These are phyloP conservation scores for Abramis brama DNA, from an alignment of 2,113 vertebrate genomes.

Conservation along the genomic window DNA sequence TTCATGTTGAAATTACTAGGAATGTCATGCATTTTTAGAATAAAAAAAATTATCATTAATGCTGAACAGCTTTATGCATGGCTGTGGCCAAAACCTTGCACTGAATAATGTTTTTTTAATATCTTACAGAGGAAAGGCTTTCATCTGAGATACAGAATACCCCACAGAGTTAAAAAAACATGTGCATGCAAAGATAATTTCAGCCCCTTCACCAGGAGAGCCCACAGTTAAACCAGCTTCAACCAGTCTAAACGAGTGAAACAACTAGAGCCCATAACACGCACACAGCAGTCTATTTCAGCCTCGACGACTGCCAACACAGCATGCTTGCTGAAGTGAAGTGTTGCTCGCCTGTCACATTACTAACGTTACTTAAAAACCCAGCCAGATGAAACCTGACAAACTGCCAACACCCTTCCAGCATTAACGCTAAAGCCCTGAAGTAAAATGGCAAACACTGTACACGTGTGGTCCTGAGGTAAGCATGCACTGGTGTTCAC, in stretches of 20 bases:
- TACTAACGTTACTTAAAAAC: neutral
- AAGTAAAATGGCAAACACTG: neutral
- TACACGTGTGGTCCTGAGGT: constrained; percentile 13
- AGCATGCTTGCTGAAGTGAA: neutral
- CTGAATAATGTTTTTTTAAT: neutral
- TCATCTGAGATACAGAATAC: neutral
- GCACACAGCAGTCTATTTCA: constrained; percentile 24
- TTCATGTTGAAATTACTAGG: neutral
- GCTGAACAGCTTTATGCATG: neutral
- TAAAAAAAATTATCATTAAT: neutral
- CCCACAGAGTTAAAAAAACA: constrained; percentile 10
- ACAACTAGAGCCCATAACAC: constrained; percentile 59
- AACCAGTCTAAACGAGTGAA: constrained; percentile 29
- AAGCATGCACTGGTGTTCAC: neutral
- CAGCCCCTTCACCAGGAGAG: constrained; percentile 46
- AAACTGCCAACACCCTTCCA: neutral
- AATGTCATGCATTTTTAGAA: neutral
- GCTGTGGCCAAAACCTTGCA: neutral
- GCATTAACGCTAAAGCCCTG: neutral
- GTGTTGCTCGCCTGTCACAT: neutral
- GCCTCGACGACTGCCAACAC: neutral
- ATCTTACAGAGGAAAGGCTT: neutral
- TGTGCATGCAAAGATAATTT: constrained; percentile 58
- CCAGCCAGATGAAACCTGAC: neutral
- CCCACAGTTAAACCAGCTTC: constrained; percentile 25